A percentile compares a stretch with the other conserved stretches of the same genome.
These are phyloP conservation scores for Melanaphis sacchari DNA, from an alignment of 1,140 invertebrate genomes.

Conservation along the genomic window DNA sequence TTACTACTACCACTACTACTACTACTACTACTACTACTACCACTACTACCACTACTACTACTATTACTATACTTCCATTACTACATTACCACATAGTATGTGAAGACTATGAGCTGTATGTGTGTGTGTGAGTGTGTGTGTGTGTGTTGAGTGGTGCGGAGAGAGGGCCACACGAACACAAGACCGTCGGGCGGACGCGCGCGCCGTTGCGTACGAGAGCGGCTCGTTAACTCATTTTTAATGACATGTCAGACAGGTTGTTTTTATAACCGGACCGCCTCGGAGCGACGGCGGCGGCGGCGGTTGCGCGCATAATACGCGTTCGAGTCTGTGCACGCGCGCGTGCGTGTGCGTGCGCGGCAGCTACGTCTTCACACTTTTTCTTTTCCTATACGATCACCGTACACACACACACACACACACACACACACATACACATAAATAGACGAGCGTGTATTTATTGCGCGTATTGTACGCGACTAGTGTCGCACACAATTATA, in stretches of 20 bases:
- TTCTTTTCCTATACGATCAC: not conserved
- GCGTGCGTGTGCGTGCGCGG: not conserved
- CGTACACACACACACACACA: no score
- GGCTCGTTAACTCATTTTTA: constrained; percentile 57
- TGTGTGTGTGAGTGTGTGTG: no score
- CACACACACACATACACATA: no score
- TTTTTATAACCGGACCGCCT: constrained; percentile 56
- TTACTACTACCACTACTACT: not conserved
- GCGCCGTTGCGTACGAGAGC: constrained; percentile 11
- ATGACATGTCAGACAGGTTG: constrained; percentile 55
- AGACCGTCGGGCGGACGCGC: not conserved
- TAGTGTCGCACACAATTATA: not conserved
- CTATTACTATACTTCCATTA: not conserved
- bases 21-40: not conserved
- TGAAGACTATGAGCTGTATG: not conserved
- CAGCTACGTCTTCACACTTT: constrained; percentile 20
- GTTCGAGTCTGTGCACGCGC: not conserved
- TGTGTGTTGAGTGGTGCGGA: not conserved
- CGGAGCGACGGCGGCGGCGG: not conserved
- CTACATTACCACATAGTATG: not conserved
- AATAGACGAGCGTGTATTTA: not conserved
- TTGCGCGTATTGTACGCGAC: no score
- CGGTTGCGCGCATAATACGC: not conserved
- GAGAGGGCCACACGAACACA: not conserved
- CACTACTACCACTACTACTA: not conserved